Percentiles rank a stretch among this genome's conserved stretches.
phyloP scores from a whole-genome alignment of 2,113 vertebrate genomes.

The Entelurus aequoreus region DNA sequence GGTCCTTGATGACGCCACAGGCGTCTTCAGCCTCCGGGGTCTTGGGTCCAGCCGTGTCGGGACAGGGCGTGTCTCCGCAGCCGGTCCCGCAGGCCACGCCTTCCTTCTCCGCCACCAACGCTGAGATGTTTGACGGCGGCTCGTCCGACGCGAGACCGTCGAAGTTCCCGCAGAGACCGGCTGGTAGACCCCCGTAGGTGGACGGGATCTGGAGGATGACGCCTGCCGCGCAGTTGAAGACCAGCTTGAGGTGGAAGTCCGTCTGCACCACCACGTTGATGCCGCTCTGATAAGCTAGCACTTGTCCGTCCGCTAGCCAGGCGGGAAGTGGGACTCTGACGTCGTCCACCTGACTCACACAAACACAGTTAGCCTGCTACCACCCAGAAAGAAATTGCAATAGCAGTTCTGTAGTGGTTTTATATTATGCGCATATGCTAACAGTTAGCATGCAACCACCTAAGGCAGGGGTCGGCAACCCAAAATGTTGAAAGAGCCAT shows the following conservation, averaged over 20 bases:
- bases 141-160: constrained; percentile 4
- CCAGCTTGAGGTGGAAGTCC: constrained; percentile 23
- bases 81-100: background rate
- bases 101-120: background rate
- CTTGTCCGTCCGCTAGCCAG: constrained; percentile 5
- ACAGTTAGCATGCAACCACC: background rate
- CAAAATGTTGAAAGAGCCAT: no score
- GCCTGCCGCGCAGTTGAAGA: constrained; percentile 9
- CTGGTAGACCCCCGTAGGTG: constrained; percentile 7
- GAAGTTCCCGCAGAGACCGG: constrained; percentile 29
- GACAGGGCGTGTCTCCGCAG: constrained; percentile 12
- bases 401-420: no score
- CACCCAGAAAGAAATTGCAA: no score
- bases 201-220: constrained; percentile 20
- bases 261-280: constrained; percentile 21
- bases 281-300: constrained; percentile 23
- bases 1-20: constrained; percentile 21
- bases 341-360: constrained; percentile 17
- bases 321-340: constrained; percentile 11
- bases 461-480: no score
- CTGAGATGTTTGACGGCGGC: background rate
- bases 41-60: background rate
- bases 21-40: constrained; percentile 1
- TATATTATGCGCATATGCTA: no score
- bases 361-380: no score